Percentiles rank a stretch among this genome's conserved stretches.
These are phyloP conservation scores for Dryobates pubescens DNA, from an alignment of 2,797 vertebrate species.

Conservation along the genomic window DNA sequence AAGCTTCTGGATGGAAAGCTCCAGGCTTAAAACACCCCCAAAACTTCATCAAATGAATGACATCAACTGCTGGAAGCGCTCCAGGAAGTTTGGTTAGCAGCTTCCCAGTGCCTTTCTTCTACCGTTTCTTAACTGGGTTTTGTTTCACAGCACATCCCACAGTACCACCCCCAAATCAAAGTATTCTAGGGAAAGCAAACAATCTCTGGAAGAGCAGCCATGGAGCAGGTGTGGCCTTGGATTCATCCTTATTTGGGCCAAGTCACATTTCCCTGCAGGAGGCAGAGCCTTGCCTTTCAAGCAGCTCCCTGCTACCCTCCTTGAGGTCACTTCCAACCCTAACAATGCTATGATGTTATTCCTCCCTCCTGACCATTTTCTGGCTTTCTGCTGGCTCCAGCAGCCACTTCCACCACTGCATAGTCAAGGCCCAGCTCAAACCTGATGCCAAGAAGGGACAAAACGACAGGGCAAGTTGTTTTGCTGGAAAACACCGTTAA, in stretches of 20 bases:
- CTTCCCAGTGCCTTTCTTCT: neutral
- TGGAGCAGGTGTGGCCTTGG: neutral
- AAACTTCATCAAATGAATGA: neutral
- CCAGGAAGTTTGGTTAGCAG: neutral
- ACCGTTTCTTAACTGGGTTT: neutral
- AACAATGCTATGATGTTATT: no score
- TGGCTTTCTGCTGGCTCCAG: neutral
- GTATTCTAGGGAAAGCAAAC: neutral
- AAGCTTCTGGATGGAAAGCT: neutral
- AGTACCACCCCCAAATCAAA: no score
- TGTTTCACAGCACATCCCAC: neutral
- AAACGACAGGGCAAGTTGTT: neutral
- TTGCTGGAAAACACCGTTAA: neutral
- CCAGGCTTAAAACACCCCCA: neutral
- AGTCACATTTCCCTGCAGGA: neutral
- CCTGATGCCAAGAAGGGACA: neutral
- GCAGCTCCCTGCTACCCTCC: neutral
- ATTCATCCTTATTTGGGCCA: neutral
- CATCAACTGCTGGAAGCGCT: neutral
- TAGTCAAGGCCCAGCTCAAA: neutral
- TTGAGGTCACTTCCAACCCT: no score
- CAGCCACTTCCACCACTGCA: neutral
- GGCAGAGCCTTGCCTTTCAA: neutral
- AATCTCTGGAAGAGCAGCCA: neutral
- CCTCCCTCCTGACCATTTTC: neutral